Evolutionary conservation across 2,888 invertebrate genomes (phyloP), one percentile per base, ranked within the genome.

Genomic region (Dolomedes plantarius): DNA sequence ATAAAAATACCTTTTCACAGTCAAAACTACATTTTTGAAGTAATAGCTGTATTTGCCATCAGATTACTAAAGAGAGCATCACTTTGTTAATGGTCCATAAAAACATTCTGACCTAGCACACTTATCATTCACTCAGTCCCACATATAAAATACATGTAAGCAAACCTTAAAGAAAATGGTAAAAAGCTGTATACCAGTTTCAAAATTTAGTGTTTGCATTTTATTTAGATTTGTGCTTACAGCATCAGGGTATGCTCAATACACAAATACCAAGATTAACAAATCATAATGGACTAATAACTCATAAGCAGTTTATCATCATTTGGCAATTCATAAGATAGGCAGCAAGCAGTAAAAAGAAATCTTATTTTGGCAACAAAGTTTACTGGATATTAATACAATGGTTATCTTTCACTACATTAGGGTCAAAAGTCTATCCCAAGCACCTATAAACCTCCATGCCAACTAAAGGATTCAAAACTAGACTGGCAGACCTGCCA

Each of bases 21-120:
- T n/a, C n/a, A n/a, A n/a, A n/a, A n/a, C n/a, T n/a, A n/a, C n/a
- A n/a, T n/a, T n/a, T n/a, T n/a, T n/a, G n/a, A n/a, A n/a, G n/a
- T n/a, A n/a, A n/a, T n/a, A n/a, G n/a, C n/a, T n/a, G n/a, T n/a
- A n/a, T n/a, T 65, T 64, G 88, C 88, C 90, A 90, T 91, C 90
- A 90, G 90, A 91, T 91, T 91, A 91, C 90, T 90, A 91, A 91
- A 91, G 90, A 90, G 71, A n/a, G 68, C 69, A 78, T 87, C 81
- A 87, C 50, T 32, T 11, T 46, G 36, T 65, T 73, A 74, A 74
- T 74, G 76, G 74, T 29, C 67, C 69, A 28, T 50, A 23, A 71
- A 69, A 36, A 36, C n/a, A n/a, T n/a, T n/a, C n/a, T n/a, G n/a
- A n/a, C n/a, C n/a, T n/a, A 41, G 0, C n/a, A 41, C 29, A n/a